phyloP scores from a whole-genome alignment of 2,113 vertebrate genomes.

The Scytalopus superciliaris region DNA sequence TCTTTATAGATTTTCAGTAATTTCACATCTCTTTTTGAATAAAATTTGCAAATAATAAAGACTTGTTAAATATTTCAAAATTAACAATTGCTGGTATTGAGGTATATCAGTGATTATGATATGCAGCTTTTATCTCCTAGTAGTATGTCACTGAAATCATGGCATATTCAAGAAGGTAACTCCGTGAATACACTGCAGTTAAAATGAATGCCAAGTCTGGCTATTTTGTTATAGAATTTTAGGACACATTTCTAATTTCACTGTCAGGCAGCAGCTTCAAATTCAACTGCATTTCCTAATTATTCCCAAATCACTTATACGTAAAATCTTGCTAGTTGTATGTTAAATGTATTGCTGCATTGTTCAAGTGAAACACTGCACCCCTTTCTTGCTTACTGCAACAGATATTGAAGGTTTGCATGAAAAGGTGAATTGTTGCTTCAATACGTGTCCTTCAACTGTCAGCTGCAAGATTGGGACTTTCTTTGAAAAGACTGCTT shows the following conservation, averaged over 20 bases:
- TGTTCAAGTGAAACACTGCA: background rate
- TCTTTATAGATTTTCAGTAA: background rate
- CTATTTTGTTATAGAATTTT: background rate
- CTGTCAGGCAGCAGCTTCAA: background rate
- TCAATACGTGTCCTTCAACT: background rate
- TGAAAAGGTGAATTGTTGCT: background rate
- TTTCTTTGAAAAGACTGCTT: conserved; percentile 8
- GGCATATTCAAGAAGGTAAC: background rate
- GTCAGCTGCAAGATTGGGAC: background rate
- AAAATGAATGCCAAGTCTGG: background rate
- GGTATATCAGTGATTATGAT: background rate
- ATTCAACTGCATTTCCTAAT: background rate
- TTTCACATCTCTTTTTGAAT: background rate
- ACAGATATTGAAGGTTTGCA: background rate
- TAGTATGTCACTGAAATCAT: background rate
- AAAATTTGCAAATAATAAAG: background rate
- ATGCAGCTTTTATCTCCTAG: background rate
- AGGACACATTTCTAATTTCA: background rate
- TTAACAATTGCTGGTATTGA: background rate
- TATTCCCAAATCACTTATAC: background rate
- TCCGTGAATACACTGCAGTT: background rate
- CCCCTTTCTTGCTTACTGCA: background rate
- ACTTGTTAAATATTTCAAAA: background rate
- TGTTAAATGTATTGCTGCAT: background rate
- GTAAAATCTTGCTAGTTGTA: background rate